These are phyloP conservation scores for Urophycis tenuis DNA, from an alignment of 2,797 vertebrate species.

Conservation along the genomic window DNA sequence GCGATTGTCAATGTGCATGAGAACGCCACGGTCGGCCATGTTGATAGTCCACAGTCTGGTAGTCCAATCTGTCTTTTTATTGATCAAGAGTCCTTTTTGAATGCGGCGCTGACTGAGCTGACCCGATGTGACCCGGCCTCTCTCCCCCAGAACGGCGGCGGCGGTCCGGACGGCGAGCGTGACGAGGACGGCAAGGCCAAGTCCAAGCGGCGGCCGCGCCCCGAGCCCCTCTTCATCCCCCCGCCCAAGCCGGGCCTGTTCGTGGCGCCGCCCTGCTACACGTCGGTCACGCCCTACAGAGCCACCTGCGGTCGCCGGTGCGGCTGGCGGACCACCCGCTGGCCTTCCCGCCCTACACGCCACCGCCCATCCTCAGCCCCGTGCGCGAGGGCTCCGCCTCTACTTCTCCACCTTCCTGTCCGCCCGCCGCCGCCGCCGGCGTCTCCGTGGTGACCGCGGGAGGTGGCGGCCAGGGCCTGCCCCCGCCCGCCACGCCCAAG, in stretches of 20 bases:
- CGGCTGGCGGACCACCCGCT: slow-evolving; percentile 85
- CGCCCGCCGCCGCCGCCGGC: slow-evolving; percentile 63
- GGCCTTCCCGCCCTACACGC: slow-evolving; percentile 91
- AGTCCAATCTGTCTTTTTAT: too few relatives aligned
- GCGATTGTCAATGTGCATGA: too few relatives aligned
- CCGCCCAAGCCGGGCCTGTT: slow-evolving; percentile 88
- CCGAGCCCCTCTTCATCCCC: slow-evolving; percentile 96
- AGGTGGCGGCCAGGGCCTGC: slow-evolving; percentile 70
- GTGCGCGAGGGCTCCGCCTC: slow-evolving; percentile 92
- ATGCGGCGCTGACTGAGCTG: not conserved
- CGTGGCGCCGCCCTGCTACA: slow-evolving; percentile 85
- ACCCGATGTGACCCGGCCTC: not conserved
- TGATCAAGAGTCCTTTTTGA: too few relatives aligned
- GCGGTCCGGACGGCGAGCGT: slow-evolving; percentile 41
- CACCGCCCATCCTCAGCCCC: slow-evolving; percentile 95
- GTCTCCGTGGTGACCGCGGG: slow-evolving; percentile 33
- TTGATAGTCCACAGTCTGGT: too few relatives aligned
- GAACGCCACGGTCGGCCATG: too few relatives aligned
- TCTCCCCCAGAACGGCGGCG: slow-evolving; percentile 62
- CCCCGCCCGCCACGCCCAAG: slow-evolving; percentile 88
- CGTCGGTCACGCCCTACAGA: slow-evolving; percentile 93
- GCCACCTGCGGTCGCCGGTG: slow-evolving; percentile 92
- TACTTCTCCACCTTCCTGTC: slow-evolving; percentile 97
- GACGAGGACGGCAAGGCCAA: slow-evolving; percentile 73
- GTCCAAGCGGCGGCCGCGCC: slow-evolving; percentile 86